Percentiles rank a stretch among this genome's conserved stretches.
These are phyloP conservation scores for Microctenopoma stevenorrisi DNA, from an alignment of 2,797 vertebrate genomes.

Conservation along the genomic window DNA sequence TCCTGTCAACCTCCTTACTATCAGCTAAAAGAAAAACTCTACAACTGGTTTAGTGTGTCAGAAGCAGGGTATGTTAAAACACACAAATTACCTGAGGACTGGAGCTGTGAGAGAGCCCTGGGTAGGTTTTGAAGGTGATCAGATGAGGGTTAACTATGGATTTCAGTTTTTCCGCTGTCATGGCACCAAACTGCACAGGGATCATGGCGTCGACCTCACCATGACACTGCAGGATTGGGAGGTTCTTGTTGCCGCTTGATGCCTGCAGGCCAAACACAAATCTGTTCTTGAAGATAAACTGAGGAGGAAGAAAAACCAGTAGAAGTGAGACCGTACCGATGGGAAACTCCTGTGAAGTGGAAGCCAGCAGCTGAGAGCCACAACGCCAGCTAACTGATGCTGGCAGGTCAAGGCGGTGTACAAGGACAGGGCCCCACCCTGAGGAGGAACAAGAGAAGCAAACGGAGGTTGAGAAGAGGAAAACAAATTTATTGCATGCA, in stretches of 20 bases:
- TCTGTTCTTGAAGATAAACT: neutral
- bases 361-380: conserved; percentile 98
- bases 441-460: conserved; percentile 22
- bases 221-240: conserved; percentile 95
- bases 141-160: conserved; percentile 87
- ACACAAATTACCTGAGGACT: conserved; percentile 86
- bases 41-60: neutral
- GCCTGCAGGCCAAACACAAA: conserved; percentile 63
- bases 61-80: neutral
- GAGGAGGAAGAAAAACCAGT: neutral
- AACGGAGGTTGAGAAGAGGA: neutral
- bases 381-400: conserved; percentile 93
- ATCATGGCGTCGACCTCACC: conserved; percentile 94
- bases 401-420: conserved; percentile 96
- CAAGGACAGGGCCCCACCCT: conserved; percentile 97
- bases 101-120: conserved; percentile 91
- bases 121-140: conserved; percentile 92
- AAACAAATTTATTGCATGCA: neutral
- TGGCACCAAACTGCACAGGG: conserved; percentile 88
- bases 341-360: conserved; percentile 95
- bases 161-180: conserved; percentile 93
- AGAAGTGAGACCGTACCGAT: conserved; percentile 80
- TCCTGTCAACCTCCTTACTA: too few relatives aligned
- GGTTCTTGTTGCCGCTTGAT: conserved; percentile 86
- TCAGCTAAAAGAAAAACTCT: neutral